These are phyloP conservation scores for Spatula versicolor DNA, from an alignment of 2,797 vertebrate genomes.

Conservation along the genomic window DNA sequence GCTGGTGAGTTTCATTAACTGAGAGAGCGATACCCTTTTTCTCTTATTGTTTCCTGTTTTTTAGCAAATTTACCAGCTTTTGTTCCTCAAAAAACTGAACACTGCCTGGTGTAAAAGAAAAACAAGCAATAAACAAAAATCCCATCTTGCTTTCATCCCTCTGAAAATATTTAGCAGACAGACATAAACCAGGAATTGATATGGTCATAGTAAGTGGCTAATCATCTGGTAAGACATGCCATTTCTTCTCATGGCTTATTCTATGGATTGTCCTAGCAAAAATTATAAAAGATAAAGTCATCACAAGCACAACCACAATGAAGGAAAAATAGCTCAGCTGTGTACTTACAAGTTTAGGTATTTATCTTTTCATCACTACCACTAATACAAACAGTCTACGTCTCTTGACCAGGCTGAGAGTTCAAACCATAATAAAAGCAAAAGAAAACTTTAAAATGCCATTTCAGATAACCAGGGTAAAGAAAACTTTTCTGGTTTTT, in stretches of 20 bases:
- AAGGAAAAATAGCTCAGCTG: not conserved
- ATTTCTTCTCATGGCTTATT: not conserved
- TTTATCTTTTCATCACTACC: conserved; percentile 15
- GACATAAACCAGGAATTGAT: not conserved
- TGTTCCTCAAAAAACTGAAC: not conserved
- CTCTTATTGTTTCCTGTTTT: not conserved
- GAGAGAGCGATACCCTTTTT: not conserved
- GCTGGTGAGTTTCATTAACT: not conserved
- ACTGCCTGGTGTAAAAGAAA: not conserved
- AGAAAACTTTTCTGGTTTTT: not conserved
- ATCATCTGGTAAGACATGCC: not conserved
- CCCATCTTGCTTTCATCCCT: accelerated
- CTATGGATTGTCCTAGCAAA: not conserved
- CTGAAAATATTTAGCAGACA: not conserved
- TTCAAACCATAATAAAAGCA: not conserved
- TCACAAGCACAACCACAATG: not conserved
- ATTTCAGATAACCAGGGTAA: conserved; percentile 21
- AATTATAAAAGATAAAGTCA: not conserved
- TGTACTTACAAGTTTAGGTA: not conserved
- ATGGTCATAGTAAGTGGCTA: not conserved
- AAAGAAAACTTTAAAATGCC: not conserved
- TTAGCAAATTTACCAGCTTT: not conserved
- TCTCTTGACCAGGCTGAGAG: not conserved
- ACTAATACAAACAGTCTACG: not conserved
- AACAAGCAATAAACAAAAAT: accelerated